Evolutionary conservation across 2,113 vertebrate genomes (phyloP).

Genomic region (Macquaria ambigua): DNA sequence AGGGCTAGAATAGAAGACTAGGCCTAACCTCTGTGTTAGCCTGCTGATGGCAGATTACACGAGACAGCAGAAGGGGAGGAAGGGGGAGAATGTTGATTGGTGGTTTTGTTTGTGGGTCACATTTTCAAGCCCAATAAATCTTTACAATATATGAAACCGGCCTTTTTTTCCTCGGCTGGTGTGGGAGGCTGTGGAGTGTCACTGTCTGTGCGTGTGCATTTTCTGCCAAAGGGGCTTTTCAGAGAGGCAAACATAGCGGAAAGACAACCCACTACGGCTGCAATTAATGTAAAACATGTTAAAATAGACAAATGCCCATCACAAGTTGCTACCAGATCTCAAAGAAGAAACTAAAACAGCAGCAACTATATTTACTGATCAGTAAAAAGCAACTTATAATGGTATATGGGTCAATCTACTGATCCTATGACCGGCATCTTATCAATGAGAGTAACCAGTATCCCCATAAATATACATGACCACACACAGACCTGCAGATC

Average conservation of each 20-base stretch:
- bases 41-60: conserved; percentile 40
- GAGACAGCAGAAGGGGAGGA: conserved; percentile 4
- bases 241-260: background rate
- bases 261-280: background rate
- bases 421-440: background rate
- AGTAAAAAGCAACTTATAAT: background rate
- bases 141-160: conserved; percentile 70
- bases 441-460: background rate
- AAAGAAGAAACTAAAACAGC: background rate
- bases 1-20: conserved; percentile 55
- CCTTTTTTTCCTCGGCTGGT: conserved; percentile 35
- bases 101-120: conserved; percentile 78
- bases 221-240: conserved; percentile 48
- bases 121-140: conserved; percentile 85
- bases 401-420: background rate
- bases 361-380: background rate
- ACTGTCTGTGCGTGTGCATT: conserved; percentile 30
- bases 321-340: background rate
- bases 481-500: background rate
- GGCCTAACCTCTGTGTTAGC: conserved; percentile 51
- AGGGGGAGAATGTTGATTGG: conserved; percentile 56
- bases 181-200: conserved; percentile 2
- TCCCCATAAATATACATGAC: background rate
- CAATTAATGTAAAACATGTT: background rate
- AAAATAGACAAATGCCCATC: background rate